Evolutionary conservation across 2,113 vertebrate genomes (phyloP).

Genomic region (Haemorhous mexicanus): DNA sequence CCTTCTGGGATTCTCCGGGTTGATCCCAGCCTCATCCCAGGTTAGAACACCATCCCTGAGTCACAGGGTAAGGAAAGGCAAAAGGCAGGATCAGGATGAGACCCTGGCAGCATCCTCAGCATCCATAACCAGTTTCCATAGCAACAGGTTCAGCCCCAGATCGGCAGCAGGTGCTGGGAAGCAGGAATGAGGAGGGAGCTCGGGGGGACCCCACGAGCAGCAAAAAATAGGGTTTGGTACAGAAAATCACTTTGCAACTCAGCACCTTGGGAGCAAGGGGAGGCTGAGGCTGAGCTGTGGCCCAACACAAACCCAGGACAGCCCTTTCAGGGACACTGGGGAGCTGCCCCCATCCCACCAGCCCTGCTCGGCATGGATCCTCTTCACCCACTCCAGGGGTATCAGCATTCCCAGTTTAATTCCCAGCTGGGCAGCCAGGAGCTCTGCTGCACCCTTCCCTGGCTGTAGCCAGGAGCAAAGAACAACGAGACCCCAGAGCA

Average conservation of each 20-base stretch:
- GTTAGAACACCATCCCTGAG: accelerated
- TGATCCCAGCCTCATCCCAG: background rate
- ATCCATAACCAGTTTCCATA: conserved; percentile 4
- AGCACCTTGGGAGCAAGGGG: accelerated
- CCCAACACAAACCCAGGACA: background rate
- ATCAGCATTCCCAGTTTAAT: background rate
- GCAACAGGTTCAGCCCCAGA: background rate
- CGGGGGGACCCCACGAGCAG: background rate
- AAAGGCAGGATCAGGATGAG: background rate
- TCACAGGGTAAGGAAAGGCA: accelerated
- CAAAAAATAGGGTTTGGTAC: accelerated
- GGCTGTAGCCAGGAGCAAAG: background rate
- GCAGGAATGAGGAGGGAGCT: background rate
- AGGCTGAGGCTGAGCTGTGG: background rate
- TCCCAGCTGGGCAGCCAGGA: background rate
- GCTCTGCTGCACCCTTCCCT: background rate
- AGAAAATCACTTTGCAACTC: background rate
- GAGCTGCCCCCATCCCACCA: background rate
- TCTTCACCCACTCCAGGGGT: accelerated
- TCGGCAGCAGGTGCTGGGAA: background rate
- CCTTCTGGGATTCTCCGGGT: accelerated
- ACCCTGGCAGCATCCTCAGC: background rate
- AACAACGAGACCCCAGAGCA: background rate
- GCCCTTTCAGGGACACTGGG: accelerated
- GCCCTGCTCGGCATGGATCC: background rate